Percentiles rank a stretch among this genome's conserved stretches.
These are phyloP conservation scores for Spicauda simplicius DNA, from an alignment of 2,888 invertebrate species.

Conservation along the genomic window DNA sequence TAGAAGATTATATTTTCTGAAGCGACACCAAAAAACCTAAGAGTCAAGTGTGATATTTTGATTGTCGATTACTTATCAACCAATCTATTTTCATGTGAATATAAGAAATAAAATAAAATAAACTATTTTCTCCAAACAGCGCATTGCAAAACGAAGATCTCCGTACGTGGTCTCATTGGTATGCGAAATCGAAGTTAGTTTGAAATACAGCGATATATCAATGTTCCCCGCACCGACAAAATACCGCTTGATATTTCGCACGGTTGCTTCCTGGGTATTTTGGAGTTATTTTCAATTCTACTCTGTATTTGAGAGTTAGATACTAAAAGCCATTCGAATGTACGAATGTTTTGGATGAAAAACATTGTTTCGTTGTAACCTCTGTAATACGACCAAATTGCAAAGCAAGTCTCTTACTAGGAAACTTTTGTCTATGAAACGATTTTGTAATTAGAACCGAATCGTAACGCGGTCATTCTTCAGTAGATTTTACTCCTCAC, in stretches of 20 bases:
- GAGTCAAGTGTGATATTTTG: neutral
- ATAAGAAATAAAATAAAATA: neutral
- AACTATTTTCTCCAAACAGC: constrained; percentile 1
- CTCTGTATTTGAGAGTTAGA: neutral
- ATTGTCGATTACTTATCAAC: neutral
- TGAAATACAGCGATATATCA: constrained; percentile 31
- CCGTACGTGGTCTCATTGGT: constrained; percentile 26
- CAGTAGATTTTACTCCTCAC: too few species aligned
- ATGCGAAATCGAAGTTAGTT: constrained; percentile 29
- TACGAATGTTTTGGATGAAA: neutral
- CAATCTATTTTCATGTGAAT: neutral
- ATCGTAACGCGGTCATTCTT: too few species aligned
- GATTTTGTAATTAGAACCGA: too few species aligned
- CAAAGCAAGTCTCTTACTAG: too few species aligned
- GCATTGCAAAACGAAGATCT: constrained; percentile 22
- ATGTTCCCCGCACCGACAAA: constrained; percentile 11
- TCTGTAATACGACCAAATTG: too few species aligned
- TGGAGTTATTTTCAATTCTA: constrained; percentile 14
- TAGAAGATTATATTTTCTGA: neutral
- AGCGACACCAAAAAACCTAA: neutral
- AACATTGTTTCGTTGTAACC: too few species aligned
- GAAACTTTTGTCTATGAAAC: too few species aligned
- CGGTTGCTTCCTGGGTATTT: constrained; percentile 15
- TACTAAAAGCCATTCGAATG: neutral
- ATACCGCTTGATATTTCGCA: constrained; percentile 18